Base-by-base conservation (phyloP, 1,140 invertebrate genomes). In the Drosophila pseudoobscura region DNA sequence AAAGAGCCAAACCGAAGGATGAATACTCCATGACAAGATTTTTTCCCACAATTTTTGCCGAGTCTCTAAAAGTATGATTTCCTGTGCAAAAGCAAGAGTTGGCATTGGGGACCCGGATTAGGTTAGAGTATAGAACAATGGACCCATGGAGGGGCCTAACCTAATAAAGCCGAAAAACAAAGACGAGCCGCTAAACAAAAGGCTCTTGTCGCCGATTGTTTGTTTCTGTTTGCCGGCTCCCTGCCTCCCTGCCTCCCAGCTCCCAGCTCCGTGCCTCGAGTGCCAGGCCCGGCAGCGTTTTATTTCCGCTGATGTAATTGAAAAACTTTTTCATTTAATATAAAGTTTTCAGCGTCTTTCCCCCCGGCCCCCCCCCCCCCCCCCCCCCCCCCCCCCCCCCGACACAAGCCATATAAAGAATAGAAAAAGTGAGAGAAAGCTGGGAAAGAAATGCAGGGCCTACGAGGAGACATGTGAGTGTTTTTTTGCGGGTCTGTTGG, bases 281-380 rank as follows among this genome's bases (percentile, higher is more conserved):
- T 87, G 83, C 78, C 83, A 87, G 83, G 83, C 79, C 83, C 83
- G 83, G 78, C 83, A 87, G 83, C 78, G 76, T 90, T 90, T 90
- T 90, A 90, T 90, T 90, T 87, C 82, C 78, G 87, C 89, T 87
- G 88, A 90, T 90, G 89, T 90, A 90, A 90, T 90, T 90, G 89
- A 90, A 90, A 90, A 90, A 90, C 80, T 90, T 90, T 90, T 82
- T 90, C 80, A 90, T 90, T 90, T 89, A 90, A 90, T 90, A 90
- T 89, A 90, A 90, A 90, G 89, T 90, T 90, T 90, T 75, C 83
- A 89, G 83, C 83, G 69, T 70, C 75, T 75, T 75, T 74, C 63
- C 63, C 39, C 56, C 29, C n/a, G 51, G 15, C 15, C 15, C 15
- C 15, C 47, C 47, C 11, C 35, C 47, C 47, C 11, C 35, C 47